A percentile compares a stretch with the other conserved stretches of the same genome.
These are phyloP conservation scores for Tiliacea citrago DNA, from an alignment of 2,888 invertebrate genomes.

Conservation along the genomic window DNA sequence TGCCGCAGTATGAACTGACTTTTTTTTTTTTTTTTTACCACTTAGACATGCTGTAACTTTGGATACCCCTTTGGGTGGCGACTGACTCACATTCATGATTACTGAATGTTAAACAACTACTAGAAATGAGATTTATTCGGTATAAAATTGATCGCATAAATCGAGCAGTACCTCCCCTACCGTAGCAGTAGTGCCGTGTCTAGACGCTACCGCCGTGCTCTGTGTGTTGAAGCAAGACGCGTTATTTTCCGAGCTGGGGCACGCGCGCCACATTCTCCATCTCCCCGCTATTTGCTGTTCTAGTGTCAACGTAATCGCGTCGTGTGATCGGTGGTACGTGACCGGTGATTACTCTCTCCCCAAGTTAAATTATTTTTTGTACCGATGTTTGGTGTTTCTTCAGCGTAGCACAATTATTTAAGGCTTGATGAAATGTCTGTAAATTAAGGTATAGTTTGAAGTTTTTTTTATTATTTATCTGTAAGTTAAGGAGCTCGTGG, in stretches of 20 bases:
- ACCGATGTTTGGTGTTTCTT: not conserved
- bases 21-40: no score
- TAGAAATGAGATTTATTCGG: no score
- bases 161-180: no score
- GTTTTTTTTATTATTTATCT: not conserved
- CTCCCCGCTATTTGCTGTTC: slow-evolving; percentile 7
- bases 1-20: no score
- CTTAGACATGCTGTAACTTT: no score
- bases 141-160: no score
- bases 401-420: not conserved
- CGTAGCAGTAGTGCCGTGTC: not conserved
- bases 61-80: no score
- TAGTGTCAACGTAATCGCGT: slow-evolving; percentile 25
- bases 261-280: slow-evolving; percentile 22
- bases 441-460: not conserved
- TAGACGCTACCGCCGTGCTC: not conserved
- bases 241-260: slow-evolving; percentile 18
- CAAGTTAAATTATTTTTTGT: not conserved
- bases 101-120: no score
- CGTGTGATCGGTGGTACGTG: slow-evolving; percentile 25
- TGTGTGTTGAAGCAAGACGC: not conserved
- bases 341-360: slow-evolving; percentile 4
- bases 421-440: not conserved
- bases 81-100: no score
- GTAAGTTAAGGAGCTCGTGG: not conserved